Conservation (phyloP, 2,888 invertebrate species). For the Phalera bucephala region DNA sequence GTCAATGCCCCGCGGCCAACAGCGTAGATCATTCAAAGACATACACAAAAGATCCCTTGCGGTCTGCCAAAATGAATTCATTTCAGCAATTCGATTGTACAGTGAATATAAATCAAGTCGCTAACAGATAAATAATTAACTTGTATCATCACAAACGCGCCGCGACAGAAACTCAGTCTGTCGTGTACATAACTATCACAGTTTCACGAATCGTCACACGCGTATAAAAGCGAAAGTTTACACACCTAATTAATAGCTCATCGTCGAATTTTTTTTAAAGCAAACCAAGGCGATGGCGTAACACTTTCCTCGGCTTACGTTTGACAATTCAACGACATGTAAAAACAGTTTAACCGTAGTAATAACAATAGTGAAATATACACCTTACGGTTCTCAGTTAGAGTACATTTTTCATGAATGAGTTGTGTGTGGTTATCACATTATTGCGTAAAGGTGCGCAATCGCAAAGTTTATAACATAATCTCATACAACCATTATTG, state of each 20-base stretch:
- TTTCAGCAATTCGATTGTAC: too few species aligned
- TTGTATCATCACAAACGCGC: not conserved
- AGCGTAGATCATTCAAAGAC: too few species aligned
- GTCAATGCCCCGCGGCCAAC: too few species aligned
- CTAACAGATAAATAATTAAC: not conserved
- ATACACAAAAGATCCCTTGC: too few species aligned
- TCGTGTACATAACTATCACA: constrained; percentile 25
- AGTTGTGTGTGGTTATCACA: not conserved
- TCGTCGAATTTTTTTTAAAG: constrained; percentile 23
- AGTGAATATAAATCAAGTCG: not conserved
- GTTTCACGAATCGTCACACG: constrained; percentile 41
- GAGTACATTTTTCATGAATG: too few species aligned
- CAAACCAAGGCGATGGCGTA: constrained; percentile 55
- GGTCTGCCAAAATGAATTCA: too few species aligned
- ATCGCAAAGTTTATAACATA: constrained; percentile 27
- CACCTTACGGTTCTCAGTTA: too few species aligned
- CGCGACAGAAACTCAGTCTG: constrained; percentile 12
- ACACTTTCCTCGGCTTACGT: constrained; percentile 54
- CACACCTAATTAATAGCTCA: constrained; percentile 54
- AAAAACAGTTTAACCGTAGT: not conserved
- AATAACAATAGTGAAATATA: too few species aligned
- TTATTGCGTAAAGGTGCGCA: not conserved
- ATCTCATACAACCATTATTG: constrained; percentile 27
- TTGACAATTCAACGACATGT: constrained; percentile 20
- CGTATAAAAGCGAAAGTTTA: constrained; percentile 48